Evolutionary conservation across 2,113 vertebrate genomes (phyloP), one percentile per base, ranked within the genome.

Genomic region (Prionailurus bengalensis): DNA sequence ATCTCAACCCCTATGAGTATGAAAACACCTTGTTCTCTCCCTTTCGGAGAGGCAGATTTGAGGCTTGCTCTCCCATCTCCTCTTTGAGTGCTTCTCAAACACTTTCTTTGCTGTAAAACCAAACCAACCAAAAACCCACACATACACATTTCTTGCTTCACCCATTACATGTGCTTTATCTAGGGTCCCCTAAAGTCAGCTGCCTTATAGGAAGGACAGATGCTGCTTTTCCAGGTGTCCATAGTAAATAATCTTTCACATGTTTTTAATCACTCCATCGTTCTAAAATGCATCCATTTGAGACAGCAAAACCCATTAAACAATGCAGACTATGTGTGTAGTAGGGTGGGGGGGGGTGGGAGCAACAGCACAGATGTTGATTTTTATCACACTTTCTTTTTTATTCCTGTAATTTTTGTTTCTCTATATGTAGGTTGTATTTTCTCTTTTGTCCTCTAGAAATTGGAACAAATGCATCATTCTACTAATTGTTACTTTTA

Each of bases 311-410:
- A 25, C n/a, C 12, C 21, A 48, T 48, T 8, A 73, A 73, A 61
- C 53, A 88, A 48, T 48, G 51, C 19, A 58, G 11, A 71, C 5
- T 74, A 66, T 66, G 19, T 78, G 19, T 66, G 13, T 25, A n/a
- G 33, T 88, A 7, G 48, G 2, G 4, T 71, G 14, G 36, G 1
- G 31, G 12, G 1, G 1, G 2, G 21, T 73, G 11, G 1, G 1
- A 1, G 17, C 66, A 61, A 91, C 87, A 39, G 2, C 17, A 45
- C 42, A 66, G 61, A 45, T 65, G 51, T 48, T 21, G 70, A 79
- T 3, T 76, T 87, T 16, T 42, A 23, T 61, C n/a, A 58, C 42
- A 8, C 71, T 7, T 42, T 82, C 85, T 53, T 31, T 61, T 42
- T 66, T 55, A 23, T 51, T 90, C 39, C 21, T 14, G 17, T 81